phyloP scores from a whole-genome alignment of 1,140 invertebrate genomes.

The Rhynchophorus ferrugineus region DNA sequence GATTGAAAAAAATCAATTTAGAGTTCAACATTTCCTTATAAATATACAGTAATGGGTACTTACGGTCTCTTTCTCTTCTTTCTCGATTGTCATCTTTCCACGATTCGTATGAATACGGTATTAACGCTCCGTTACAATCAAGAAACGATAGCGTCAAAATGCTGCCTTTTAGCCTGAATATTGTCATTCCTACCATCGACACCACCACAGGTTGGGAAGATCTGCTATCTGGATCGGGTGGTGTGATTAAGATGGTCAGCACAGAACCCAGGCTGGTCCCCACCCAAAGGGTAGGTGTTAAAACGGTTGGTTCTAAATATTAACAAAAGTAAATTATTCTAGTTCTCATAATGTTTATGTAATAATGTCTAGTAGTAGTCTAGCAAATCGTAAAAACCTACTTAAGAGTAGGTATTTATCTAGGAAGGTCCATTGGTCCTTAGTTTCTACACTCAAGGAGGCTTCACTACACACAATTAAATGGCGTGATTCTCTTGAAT shows the following conservation, averaged over 20 bases:
- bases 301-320: constrained; percentile 59
- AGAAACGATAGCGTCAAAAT: constrained; percentile 92
- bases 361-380: too few relatives aligned
- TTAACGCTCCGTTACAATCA: constrained; percentile 83
- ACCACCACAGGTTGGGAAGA: constrained; percentile 83
- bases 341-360: too few relatives aligned
- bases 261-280: constrained; percentile 93
- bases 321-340: too few relatives aligned
- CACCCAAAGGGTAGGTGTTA: constrained; percentile 85
- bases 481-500: too few relatives aligned
- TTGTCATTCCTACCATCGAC: constrained; percentile 81
- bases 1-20: too few relatives aligned
- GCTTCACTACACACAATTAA: too few relatives aligned
- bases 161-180: constrained; percentile 90
- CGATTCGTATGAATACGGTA: constrained; percentile 75
- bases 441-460: too few relatives aligned
- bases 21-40: too few relatives aligned
- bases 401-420: too few relatives aligned
- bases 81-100: constrained; percentile 76
- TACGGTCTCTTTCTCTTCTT: constrained; percentile 61
- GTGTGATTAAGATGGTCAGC: constrained; percentile 80
- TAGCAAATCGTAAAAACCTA: too few relatives aligned
- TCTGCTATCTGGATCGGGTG: constrained; percentile 74
- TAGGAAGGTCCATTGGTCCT: too few relatives aligned
- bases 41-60: too few relatives aligned